Conservation (phyloP, 2,888 invertebrate genomes). For the Ormia ochracea region DNA sequence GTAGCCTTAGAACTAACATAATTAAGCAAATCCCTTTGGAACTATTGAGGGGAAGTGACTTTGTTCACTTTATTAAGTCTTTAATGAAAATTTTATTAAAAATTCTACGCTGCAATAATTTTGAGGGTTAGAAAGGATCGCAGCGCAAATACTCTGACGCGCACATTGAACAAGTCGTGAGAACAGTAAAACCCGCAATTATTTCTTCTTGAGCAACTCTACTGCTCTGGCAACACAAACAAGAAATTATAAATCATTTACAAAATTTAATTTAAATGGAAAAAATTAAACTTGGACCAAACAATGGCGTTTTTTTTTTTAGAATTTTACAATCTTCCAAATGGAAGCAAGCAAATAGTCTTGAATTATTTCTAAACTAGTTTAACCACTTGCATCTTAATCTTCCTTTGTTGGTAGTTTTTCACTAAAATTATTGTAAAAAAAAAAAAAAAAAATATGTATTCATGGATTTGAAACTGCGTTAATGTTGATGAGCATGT, state of each 20-base stretch:
- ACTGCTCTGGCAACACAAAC: background rate
- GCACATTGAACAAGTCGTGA: background rate
- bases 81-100: background rate
- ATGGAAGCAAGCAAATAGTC: slow-evolving; percentile 9
- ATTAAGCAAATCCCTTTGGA: background rate
- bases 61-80: background rate
- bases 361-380: slow-evolving; percentile 50
- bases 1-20: no score
- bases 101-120: background rate
- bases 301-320: slow-evolving; percentile 38
- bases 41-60: background rate
- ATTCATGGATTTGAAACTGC: no score
- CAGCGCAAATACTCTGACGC: background rate
- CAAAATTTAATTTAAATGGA: slow-evolving; percentile 37
- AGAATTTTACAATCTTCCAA: background rate
- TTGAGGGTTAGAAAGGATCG: background rate
- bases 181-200: background rate
- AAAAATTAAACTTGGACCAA: slow-evolving; percentile 46
- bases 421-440: background rate
- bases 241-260: slow-evolving; percentile 17
- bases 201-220: background rate
- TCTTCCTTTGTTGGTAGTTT: slow-evolving; percentile 28
- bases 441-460: background rate
- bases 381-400: slow-evolving; percentile 50
- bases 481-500: background rate